Evolutionary conservation across 2,113 vertebrate genomes (phyloP).

Genomic region (Polypterus senegalus): DNA sequence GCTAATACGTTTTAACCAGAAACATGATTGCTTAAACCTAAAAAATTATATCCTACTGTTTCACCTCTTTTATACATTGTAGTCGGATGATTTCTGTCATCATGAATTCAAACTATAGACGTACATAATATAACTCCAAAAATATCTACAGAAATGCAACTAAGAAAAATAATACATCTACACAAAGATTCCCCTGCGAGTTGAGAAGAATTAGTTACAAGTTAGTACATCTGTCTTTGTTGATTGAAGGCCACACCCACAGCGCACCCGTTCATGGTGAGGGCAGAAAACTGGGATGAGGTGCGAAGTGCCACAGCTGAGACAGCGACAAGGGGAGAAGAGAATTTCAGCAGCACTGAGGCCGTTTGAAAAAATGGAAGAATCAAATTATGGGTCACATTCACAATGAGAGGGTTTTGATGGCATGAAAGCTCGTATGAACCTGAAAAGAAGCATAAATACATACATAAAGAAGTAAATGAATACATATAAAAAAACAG

Average conservation of each 20-base stretch:
- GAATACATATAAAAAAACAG: too few relatives aligned
- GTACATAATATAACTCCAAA: too few relatives aligned
- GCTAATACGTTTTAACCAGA: too few relatives aligned
- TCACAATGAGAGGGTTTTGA: constrained; percentile 68
- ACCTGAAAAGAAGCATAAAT: constrained; percentile 39
- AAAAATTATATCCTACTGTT: too few relatives aligned
- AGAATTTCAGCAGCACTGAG: constrained; percentile 67
- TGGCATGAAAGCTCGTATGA: constrained; percentile 67
- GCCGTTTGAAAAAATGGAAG: constrained; percentile 34
- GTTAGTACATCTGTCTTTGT: constrained; percentile 44
- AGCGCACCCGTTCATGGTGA: constrained; percentile 54
- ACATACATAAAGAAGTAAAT: too few relatives aligned
- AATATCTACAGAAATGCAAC: too few relatives aligned
- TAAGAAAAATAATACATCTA: too few relatives aligned
- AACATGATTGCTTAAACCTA: too few relatives aligned
- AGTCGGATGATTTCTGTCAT: too few relatives aligned
- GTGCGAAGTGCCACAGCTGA: constrained; percentile 70
- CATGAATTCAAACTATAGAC: too few relatives aligned
- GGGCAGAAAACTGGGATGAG: constrained; percentile 45
- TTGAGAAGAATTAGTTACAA: not conserved
- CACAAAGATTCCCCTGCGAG: too few relatives aligned
- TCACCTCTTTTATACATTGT: too few relatives aligned
- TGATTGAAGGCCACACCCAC: constrained; percentile 45
- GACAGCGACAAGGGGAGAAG: constrained; percentile 64
- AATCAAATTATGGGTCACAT: constrained; percentile 48